phyloP scores from a whole-genome alignment of 2,113 vertebrate species.

The Eudyptes chrysolophus region DNA sequence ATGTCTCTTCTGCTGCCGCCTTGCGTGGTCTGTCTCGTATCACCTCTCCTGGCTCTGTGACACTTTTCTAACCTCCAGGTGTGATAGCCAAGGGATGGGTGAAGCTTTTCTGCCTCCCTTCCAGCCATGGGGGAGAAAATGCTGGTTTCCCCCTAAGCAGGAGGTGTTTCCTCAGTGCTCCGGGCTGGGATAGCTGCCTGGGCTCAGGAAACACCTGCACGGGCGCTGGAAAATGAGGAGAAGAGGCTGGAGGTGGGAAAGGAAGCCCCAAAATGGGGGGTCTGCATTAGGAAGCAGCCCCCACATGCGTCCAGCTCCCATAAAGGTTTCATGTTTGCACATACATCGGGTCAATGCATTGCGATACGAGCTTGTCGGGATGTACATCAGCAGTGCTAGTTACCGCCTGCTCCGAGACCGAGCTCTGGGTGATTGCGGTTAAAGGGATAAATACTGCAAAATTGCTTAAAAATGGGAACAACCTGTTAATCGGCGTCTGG shows the following conservation, averaged over 20 bases:
- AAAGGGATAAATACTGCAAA: rapidly evolving
- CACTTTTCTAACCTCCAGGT: background rate
- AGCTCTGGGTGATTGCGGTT: rapidly evolving
- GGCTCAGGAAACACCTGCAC: rapidly evolving
- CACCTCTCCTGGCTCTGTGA: background rate
- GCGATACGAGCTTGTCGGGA: rapidly evolving
- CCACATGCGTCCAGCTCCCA: rapidly evolving
- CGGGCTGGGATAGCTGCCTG: rapidly evolving
- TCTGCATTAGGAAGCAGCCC: background rate
- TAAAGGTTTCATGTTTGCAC: rapidly evolving
- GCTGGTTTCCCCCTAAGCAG: rapidly evolving
- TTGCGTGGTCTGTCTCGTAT: rapidly evolving
- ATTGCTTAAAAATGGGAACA: rapidly evolving
- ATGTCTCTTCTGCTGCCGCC: background rate
- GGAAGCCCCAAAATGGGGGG: too few relatives aligned
- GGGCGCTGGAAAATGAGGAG: background rate
- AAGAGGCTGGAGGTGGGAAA: background rate
- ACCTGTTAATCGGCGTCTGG: rapidly evolving
- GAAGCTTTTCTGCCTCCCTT: background rate
- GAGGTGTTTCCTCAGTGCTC: background rate
- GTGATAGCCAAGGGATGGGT: background rate
- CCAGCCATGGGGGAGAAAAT: background rate
- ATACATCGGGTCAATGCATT: rapidly evolving
- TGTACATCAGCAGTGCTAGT: rapidly evolving
- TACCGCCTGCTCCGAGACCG: rapidly evolving